Evolutionary conservation across 2,113 vertebrate genomes (phyloP), one percentile per base, ranked within the genome.

Genomic region (Gambusia affinis): DNA sequence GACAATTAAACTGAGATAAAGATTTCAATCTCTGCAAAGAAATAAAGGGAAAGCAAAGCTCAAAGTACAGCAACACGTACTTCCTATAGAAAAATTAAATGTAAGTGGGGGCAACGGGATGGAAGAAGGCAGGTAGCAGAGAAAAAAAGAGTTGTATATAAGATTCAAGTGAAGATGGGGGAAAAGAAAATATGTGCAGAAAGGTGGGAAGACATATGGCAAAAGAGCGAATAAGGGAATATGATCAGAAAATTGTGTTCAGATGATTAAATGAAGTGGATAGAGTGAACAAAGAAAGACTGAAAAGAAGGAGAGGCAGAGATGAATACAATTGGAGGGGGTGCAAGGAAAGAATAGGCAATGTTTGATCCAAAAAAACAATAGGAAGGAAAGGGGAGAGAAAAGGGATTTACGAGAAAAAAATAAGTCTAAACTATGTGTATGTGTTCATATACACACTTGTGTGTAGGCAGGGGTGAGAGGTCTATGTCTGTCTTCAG

Each of bases 401-500:
- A 64, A 2, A 2, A 12, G 2, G 17, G 4, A 14, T 22, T 15
- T 14, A 14, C 3, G 27, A 39, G 30, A 14, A 37, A 12, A 27
- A n/a, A 47, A 1, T 5, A 51, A 28, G 19, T 69, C 30, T 51
- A 10, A 57, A 57, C 73, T 67, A 51, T 66, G 73, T 78, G 66
- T 67, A 37, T 51, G 74, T 47, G 73, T 78, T 73, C 69, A 62
- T 68, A 67, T 66, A 62, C 19, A 73, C 62, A 62, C 37, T 76
- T 42, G 75, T 76, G 73, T 67, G 42, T 29, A 22, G n/a, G 5
- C n/a, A 63, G 72, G 72, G 83, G 84, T 82, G 77, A 88, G 85
- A 86, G 85, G 83, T 87, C 83, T 65, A 61, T 85, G 91, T 94
- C 92, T 92, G 83, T 94, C 91, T 87, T 92, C 91, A 85, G 77